Percentiles rank a stretch among this genome's conserved stretches.
These are phyloP conservation scores for Oeneis ivallda DNA, from an alignment of 2,888 invertebrate genomes.

Conservation along the genomic window DNA sequence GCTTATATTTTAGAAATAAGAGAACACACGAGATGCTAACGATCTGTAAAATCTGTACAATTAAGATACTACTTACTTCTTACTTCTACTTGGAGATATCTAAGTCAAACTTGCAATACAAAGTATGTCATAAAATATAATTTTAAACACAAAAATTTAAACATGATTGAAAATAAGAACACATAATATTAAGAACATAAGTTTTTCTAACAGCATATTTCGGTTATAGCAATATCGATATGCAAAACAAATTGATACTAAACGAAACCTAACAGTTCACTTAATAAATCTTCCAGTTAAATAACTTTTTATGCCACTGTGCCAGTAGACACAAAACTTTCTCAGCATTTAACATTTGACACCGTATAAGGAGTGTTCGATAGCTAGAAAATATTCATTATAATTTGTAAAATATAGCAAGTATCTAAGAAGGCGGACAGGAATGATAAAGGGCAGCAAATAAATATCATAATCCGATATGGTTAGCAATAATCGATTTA, in stretches of 20 bases:
- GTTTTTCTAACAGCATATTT: neutral
- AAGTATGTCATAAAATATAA: neutral
- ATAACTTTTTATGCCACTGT: constrained; percentile 26
- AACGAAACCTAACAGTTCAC: constrained; percentile 19
- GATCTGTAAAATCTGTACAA: neutral
- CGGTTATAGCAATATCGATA: too few relatives aligned
- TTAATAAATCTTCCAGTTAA: constrained; percentile 19
- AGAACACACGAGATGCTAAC: too few relatives aligned
- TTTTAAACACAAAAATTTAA: neutral
- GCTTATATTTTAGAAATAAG: too few relatives aligned
- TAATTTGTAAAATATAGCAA: constrained; percentile 16
- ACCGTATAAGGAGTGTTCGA: constrained; percentile 13
- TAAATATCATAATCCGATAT: constrained; percentile 50
- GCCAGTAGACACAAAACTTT: constrained; percentile 22
- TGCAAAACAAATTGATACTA: constrained; percentile 14
- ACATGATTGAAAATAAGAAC: neutral
- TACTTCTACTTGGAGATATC: too few relatives aligned
- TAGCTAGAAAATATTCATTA: constrained; percentile 17
- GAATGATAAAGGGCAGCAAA: constrained; percentile 24
- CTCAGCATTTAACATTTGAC: constrained; percentile 22
- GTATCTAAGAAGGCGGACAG: constrained; percentile 19
- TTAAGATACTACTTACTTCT: neutral
- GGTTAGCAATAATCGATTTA: constrained; percentile 64
- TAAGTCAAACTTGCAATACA: neutral
- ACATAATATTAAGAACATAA: neutral